Evolutionary conservation across 2,113 vertebrate genomes (phyloP), one percentile per base, ranked within the genome.

Genomic region (Nanorana parkeri): DNA sequence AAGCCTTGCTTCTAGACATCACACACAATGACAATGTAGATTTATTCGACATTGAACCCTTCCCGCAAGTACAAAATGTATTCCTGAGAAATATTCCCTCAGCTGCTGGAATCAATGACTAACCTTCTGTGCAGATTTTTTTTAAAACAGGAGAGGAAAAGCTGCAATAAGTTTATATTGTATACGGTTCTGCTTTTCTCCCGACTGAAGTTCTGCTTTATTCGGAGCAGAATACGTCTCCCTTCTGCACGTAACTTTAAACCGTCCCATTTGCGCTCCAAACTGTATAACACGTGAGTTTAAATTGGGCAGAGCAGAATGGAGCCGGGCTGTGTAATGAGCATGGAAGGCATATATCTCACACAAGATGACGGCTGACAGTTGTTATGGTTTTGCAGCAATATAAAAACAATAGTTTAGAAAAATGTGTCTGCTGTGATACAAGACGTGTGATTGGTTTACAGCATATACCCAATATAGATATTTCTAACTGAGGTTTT

Each of bases 361-460:
- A 28, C 63, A 15, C 10, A 20, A 47, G 51, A 74, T 67, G 71
- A 76, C n/a, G 24, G 80, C 21, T 82, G 71, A 82, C 80, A 82
- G 71, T 82, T 82, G 80, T 82, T 82, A 68, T 67, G 63, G 28
- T 75, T 81, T 82, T 60, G 26, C 51, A 68, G 75, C 80, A 51
- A 72, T 82, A 76, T 56, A 76, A 82, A 82, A 82, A 75, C 63
- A 82, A 82, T 75, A 75, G 63, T 68, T 74, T 75, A 82, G 63
- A 82, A 51, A 82, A 82, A 82, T 51, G 80, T 82, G 80, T 68
- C 63, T 56, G 29, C 52, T 21, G 54, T 23, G 56, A 64, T 60
- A 54, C 47, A 36, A 82, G 69, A 67, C 61, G 52, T 24, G 67
- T 41, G 29, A 75, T 61, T n/a, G 61, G 29, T 21, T 60, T 36